Evolutionary conservation across 2,888 invertebrate species (phyloP).

Genomic region (Trichogramma evanescens): DNA sequence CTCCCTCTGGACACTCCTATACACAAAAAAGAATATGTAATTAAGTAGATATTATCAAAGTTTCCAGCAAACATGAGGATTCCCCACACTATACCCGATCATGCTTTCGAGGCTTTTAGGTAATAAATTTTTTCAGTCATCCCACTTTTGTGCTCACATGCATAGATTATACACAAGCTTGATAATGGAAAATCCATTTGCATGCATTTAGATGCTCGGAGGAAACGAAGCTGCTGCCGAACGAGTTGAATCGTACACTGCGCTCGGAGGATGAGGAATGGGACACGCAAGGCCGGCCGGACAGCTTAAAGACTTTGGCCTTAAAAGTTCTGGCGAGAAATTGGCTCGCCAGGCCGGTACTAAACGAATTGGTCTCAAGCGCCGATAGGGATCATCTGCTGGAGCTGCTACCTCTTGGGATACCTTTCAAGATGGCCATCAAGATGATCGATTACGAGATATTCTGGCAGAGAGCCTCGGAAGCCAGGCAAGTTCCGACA

Average conservation of each 20-base stretch:
- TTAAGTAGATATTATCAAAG: not conserved
- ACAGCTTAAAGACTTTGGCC: conserved; percentile 32
- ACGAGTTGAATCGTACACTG: conserved; percentile 30
- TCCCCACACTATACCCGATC: conserved; percentile 32
- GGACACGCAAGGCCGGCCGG: conserved; percentile 31
- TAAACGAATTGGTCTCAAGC: conserved; percentile 51
- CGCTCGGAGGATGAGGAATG: conserved; percentile 34
- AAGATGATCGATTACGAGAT: conserved; percentile 51
- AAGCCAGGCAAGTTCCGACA: conserved; percentile 31
- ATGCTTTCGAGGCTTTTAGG: conserved; percentile 34
- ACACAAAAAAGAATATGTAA: not conserved
- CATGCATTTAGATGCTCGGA: conserved; percentile 34
- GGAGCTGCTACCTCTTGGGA: conserved; percentile 55
- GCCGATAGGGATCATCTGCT: conserved; percentile 55
- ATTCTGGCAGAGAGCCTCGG: conserved; percentile 58
- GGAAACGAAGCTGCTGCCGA: conserved; percentile 28
- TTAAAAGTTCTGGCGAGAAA: conserved; percentile 28
- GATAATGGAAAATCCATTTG: not conserved
- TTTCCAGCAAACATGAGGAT: conserved; percentile 30
- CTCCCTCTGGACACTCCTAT: conserved; percentile 92
- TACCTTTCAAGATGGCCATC: conserved; percentile 51
- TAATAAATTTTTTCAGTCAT: conserved; percentile 13
- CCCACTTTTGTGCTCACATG: not conserved
- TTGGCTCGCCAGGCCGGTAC: conserved; percentile 50
- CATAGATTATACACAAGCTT: not conserved